These are phyloP conservation scores for Microctonus aethiopoides DNA, from an alignment of 2,888 invertebrate genomes.

Conservation along the genomic window DNA sequence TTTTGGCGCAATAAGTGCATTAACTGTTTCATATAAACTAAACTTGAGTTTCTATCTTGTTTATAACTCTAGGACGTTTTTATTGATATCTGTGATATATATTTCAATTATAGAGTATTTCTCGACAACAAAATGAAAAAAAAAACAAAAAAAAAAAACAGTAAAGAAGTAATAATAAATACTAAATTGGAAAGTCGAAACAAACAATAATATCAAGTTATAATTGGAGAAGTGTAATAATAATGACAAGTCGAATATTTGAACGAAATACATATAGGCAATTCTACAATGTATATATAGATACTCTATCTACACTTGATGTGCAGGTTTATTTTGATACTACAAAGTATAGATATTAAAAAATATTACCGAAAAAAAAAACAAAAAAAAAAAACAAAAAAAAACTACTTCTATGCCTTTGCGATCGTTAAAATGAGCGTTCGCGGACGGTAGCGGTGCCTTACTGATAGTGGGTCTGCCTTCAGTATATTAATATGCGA, in stretches of 20 bases:
- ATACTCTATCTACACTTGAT: constrained; percentile 64
- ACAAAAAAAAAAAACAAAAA: too few relatives aligned
- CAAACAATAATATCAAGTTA: constrained; percentile 13
- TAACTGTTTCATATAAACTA: constrained; percentile 17
- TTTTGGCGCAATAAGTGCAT: not conserved
- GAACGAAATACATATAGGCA: constrained; percentile 19
- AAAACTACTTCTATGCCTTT: constrained; percentile 56
- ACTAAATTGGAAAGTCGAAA: not conserved
- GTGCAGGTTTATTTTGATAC: constrained; percentile 65
- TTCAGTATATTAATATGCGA: not conserved
- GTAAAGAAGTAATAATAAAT: constrained; percentile 36
- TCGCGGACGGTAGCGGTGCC: constrained; percentile 48
- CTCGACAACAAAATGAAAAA: constrained; percentile 45
- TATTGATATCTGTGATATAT: constrained; percentile 65
- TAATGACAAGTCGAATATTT: not conserved
- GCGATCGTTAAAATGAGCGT: constrained; percentile 58
- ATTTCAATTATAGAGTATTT: constrained; percentile 59
- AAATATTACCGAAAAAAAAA: too few relatives aligned
- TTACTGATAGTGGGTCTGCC: not conserved
- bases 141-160: constrained; percentile 25
- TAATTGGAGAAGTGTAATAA: not conserved
- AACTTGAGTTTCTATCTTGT: not conserved
- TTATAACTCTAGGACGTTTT: constrained; percentile 47
- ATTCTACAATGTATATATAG: constrained; percentile 58
- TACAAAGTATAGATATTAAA: constrained; percentile 50